Evolutionary conservation across 2,797 vertebrate genomes (phyloP), one percentile per base, ranked within the genome.

Genomic region (Anisognathus igniventris): DNA sequence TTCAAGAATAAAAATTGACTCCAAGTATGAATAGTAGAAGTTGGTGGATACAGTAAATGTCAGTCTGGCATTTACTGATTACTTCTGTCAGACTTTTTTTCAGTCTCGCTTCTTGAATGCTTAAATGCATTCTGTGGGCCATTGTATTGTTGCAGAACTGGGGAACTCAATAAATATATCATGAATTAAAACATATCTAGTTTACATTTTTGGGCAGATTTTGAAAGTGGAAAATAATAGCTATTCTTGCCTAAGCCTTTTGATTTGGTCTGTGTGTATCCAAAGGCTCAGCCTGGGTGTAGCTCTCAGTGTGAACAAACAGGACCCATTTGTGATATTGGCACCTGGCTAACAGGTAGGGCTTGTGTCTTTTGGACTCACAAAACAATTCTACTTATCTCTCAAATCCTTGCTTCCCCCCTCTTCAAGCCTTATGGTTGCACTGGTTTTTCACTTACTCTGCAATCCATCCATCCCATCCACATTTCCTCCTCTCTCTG

Each of bases 1-100:
- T 95, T 96, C 85, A 95, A 86, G 92, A 95, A 95, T 95, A 94
- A 95, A 96, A 88, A 91, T 90, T 93, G 76, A 94, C 78, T 95
- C n/a, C 11, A 47, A 80, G 57, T 80, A 95, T 93, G 87, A 92
- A 97, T 92, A 96, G 92, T 72, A 93, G 53, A 93, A 84, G 89
- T 93, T 30, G 9, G 73, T 74, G 92, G 54, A 86, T 94, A 74
- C 56, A 95, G 84, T 94, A 96, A 96, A 94, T 83, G 79, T 94
- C 95, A 94, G 84, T 94, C 92, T 95, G 70, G 81, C 90, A 92
- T 93, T 93, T 91, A 78, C 92, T 93, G 95, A 95, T 96, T 92
- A 95, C 91, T 95, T 97, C 85, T 6, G 48, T 61, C 80, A 70
- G 67, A 72, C 31, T 76, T 86, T 88, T 90, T 95, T 90, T 76